Base-by-base conservation (phyloP, 2,888 invertebrate genomes). In the Carcina quercana region DNA sequence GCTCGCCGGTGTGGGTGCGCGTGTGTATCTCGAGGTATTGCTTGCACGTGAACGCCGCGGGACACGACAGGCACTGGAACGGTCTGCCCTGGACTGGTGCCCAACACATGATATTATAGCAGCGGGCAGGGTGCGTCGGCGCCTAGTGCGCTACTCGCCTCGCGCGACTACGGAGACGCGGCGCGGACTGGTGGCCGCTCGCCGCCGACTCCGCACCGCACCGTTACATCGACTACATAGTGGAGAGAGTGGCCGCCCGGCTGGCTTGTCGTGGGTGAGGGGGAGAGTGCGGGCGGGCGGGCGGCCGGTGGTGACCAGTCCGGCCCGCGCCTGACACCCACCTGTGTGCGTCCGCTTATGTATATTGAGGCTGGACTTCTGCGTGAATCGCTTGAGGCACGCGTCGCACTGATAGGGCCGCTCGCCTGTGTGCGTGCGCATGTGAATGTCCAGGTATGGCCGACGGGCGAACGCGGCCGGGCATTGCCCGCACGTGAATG, bases 331-430 rank as follows among this genome's bases (percentile, higher is more conserved):
- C 63, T 64, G 66, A 59, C 88, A 85, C 84, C 82, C 82, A 85
- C 86, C 86, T 61, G 91, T 90, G 79, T 92, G 92, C 51, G 91
- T 90, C 64, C 92, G 84, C 79, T 90, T 91, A 83, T 92, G 92
- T 59, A 91, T 91, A 82, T 91, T 92, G 63, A 92, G 85, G 73
- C 91, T 91, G 69, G 91, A 91, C 80, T 92, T 91, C 83, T 92
- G 92, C 56, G 91, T 91, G 82, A 92, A 92, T 68, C 91, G 86
- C 82, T 92, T 92, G 62, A 89, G 86, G 74, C 92, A 92, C 56
- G 88, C 85, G 73, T 89, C 90, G 82, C 92, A 92, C 76, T 91
- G 83, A 76, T 85, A 86, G 55, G 85, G 85, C 75, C 85, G 84
- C 76, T 85, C 91, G 58, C 91, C 83, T 83, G 82, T 79, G 66